Conservation (phyloP, 2,888 invertebrate species). For the Caenorhabditis macrosperma region DNA sequence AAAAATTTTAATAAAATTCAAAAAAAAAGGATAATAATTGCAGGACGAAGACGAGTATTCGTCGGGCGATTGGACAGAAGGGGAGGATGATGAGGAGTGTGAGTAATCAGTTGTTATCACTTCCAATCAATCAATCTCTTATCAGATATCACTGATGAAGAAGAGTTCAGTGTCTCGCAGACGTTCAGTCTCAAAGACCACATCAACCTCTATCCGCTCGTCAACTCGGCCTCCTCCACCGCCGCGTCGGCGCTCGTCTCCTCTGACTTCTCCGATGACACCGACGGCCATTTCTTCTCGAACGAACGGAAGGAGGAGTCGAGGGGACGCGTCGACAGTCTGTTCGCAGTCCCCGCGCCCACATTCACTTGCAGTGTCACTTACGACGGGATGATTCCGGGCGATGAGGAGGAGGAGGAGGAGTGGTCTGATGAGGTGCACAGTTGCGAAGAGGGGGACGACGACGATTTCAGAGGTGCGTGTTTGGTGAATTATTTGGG, state of each 20-base stretch:
- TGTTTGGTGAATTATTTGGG: no score
- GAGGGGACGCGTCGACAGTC: slow-evolving; percentile 70
- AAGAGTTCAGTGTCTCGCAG: slow-evolving; percentile 65
- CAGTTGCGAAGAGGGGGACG: slow-evolving; percentile 66
- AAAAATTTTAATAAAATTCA: no score
- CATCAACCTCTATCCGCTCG: slow-evolving; percentile 60
- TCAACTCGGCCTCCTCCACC: slow-evolving; percentile 45
- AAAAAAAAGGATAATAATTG: background rate
- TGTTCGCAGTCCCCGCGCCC: slow-evolving; percentile 71
- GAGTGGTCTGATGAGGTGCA: slow-evolving; percentile 66
- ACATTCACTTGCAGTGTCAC: slow-evolving; percentile 78
- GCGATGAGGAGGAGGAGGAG: slow-evolving; percentile 52
- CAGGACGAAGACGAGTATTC: slow-evolving; percentile 57
- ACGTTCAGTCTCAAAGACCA: slow-evolving; percentile 67
- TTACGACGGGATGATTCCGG: slow-evolving; percentile 71
- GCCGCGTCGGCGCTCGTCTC: slow-evolving; percentile 63
- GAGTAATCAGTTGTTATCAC: background rate
- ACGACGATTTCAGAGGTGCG: slow-evolving; percentile 52
- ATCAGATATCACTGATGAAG: slow-evolving; percentile 51
- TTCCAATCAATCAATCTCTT: background rate
- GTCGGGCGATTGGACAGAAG: slow-evolving; percentile 66
- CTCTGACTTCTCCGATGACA: slow-evolving; percentile 69
- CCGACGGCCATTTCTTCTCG: slow-evolving; percentile 65
- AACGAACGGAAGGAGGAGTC: slow-evolving; percentile 60
- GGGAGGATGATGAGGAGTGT: slow-evolving; percentile 65